phyloP scores from a whole-genome alignment of 2,797 vertebrate species.

The Leptodactylus fallax region DNA sequence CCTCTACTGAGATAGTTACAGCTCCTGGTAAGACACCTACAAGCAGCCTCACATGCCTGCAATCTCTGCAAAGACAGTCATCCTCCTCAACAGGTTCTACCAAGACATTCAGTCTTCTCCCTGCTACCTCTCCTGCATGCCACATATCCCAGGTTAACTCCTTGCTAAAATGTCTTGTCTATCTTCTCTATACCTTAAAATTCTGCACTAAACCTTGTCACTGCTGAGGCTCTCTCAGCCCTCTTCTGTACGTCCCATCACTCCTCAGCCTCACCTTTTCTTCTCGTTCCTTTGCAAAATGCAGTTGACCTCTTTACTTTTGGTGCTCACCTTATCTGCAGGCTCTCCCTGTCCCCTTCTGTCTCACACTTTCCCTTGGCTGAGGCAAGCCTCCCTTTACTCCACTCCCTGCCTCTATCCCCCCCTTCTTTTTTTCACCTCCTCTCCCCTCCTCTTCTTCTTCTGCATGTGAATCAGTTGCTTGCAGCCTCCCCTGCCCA shows the following conservation, averaged over 20 bases:
- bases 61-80: no score
- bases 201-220: no score
- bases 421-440: slow-evolving; percentile 59
- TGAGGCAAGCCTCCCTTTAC: slow-evolving; percentile 44
- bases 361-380: slow-evolving; percentile 38
- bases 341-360: slow-evolving; percentile 15
- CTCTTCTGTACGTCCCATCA: neutral
- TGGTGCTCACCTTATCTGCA: slow-evolving; percentile 32
- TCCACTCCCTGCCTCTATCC: slow-evolving; percentile 35
- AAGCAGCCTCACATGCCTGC: no score
- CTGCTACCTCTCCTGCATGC: no score
- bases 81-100: neutral
- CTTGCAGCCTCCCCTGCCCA: slow-evolving; percentile 67
- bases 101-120: neutral
- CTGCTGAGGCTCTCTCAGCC: slow-evolving; percentile 46
- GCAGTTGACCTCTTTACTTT: neutral
- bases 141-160: neutral
- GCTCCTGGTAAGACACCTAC: slow-evolving; percentile 29
- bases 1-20: neutral
- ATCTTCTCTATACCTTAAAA: no score
- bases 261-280: neutral
- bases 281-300: neutral
- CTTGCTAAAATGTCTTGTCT: neutral
- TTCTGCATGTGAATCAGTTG: slow-evolving; percentile 66
- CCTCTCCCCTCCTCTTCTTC: slow-evolving; percentile 65